Evolutionary conservation across 1,140 invertebrate genomes (phyloP), one percentile per base, ranked within the genome.

Genomic region (Euura saliciscinereae): DNA sequence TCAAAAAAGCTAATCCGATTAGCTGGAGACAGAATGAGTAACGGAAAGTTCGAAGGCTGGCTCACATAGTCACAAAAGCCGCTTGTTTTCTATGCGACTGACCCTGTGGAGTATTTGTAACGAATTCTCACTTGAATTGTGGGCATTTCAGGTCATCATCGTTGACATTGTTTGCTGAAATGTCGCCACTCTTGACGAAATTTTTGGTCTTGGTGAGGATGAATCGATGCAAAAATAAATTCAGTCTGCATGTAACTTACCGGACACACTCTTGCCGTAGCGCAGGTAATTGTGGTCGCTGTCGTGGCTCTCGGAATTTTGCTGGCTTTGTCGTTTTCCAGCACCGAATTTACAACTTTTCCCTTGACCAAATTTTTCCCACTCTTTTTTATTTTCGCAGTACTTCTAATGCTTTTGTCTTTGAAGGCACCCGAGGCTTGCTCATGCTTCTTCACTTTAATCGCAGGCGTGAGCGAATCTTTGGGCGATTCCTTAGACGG

Each of bases 241-340:
- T 28, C 28, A 28, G 28, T 28, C 28, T 28, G 28, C 28, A 28
- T 28, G 28, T 28, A 28, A 28, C 28, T 72, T 68, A 68, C 69
- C 28, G 13, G 11, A 44, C 66, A 59, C 43, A 44, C 44, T 46
- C 44, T 67, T 44, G 45, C 4, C 2, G 71, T 66, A 5, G 69
- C 7, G 64, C 66, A 64, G 43, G 71, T 65, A 5, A 72, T 64
- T 5, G 28, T 28, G 0, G 10, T 72, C 45, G 71, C 71, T 68
- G 66, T 68, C 2, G 71, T 72, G 65, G 71, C 71, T 68, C 71
- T 68, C 2, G 71, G 71, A 7, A 72, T 72, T 72, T 44, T 72
- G 28, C 71, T 72, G 28, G 11, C 69, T 66, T 59, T 72, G n/a
- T 46, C 8, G 42, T n/a, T 51, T 43, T 68, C 69, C 0, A 42